phyloP scores from a whole-genome alignment of 2,797 vertebrate genomes.

The Perodicticus potto region DNA sequence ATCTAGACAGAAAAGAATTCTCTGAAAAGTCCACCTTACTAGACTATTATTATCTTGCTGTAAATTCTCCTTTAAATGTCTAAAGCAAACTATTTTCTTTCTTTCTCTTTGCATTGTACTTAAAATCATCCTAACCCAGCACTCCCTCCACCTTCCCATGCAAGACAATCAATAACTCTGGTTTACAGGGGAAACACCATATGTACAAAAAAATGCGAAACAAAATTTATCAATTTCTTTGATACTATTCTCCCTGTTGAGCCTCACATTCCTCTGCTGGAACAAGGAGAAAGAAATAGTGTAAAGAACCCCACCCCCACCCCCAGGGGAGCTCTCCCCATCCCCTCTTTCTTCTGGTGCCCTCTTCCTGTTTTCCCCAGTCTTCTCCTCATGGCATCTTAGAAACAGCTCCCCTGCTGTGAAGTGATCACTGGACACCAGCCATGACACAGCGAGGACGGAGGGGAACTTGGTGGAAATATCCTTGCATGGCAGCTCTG shows the following conservation, averaged over 20 bases:
- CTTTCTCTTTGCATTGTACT: neutral
- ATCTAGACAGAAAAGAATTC: neutral
- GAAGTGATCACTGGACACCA: neutral
- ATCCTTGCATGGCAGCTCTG: neutral
- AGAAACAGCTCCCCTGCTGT: neutral
- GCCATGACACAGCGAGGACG: neutral
- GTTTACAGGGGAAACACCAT: neutral
- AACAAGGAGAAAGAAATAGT: neutral
- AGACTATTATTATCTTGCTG: neutral
- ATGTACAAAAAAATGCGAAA: neutral
- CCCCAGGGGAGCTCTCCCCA: neutral
- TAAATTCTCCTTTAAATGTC: constrained; percentile 34
- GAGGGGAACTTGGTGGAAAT: neutral
- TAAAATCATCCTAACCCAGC: neutral
- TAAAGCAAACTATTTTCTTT: constrained; percentile 43
- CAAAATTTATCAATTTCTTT: neutral
- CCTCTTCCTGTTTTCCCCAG: neutral
- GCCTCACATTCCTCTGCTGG: neutral
- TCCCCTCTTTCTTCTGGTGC: neutral
- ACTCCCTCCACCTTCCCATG: neutral
- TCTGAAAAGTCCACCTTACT: neutral
- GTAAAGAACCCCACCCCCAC: neutral
- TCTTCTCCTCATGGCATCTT: neutral
- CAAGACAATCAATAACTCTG: neutral
- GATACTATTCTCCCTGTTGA: neutral